These are phyloP conservation scores for Capra hircus DNA, from an alignment of 2,113 vertebrate genomes.

Conservation along the genomic window DNA sequence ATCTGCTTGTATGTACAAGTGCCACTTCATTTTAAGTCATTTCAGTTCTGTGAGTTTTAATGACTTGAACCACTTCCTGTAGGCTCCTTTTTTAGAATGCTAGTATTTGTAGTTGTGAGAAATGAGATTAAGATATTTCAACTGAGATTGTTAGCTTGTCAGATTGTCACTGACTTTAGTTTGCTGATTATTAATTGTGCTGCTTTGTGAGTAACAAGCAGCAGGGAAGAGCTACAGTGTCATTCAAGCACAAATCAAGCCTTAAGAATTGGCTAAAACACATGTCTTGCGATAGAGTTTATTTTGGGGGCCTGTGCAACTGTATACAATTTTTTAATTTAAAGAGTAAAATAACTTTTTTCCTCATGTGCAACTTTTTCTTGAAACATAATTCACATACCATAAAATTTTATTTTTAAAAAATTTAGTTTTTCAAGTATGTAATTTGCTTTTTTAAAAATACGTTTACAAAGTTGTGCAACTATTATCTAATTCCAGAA, in stretches of 20 bases:
- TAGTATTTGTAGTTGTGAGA: slow-evolving; percentile 1
- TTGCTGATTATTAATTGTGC: slow-evolving; percentile 5
- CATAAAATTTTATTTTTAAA: neutral
- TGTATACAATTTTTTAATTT: neutral
- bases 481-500: neutral
- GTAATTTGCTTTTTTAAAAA: neutral
- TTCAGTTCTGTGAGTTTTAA: neutral
- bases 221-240: neutral
- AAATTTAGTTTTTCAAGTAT: neutral
- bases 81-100: neutral
- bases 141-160: neutral
- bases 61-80: neutral
- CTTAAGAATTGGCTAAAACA: neutral
- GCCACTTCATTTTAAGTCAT: slow-evolving; percentile 20
- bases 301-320: neutral
- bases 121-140: neutral
- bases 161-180: neutral
- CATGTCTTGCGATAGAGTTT: neutral
- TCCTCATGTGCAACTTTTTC: neutral
- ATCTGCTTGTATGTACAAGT: neutral
- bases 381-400: neutral
- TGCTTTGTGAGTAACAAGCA: neutral
- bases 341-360: neutral
- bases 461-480: neutral
- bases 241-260: neutral